Base-by-base conservation (phyloP, 37 sponge, comb jelly and placozoan genomes). In the Bolinopsis microptera region DNA sequence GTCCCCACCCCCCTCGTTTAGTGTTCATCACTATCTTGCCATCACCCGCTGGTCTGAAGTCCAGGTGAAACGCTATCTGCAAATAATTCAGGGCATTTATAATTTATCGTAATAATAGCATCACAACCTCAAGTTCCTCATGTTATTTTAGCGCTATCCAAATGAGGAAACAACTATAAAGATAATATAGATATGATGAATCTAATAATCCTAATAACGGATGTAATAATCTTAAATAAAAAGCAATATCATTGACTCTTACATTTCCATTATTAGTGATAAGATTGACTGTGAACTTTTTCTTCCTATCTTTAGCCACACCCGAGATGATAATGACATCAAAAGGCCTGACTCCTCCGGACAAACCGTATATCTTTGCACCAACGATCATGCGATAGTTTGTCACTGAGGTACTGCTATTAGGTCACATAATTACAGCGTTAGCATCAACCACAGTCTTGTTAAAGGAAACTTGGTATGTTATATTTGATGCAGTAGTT, bases 21-120 rank as follows among this genome's bases (percentile, higher is more conserved):
- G 75, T 72, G 31, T 72, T 72, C 75, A 72, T 72, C 13, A 72
- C 75, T 5, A 72, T 72, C 18, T 72, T 8, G 5, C 75, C 75
- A 3, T 28, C 3, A 24, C 75, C 75, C 5, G 75, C 75, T 23
- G 75, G 75, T n/a, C 75, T 72, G 31, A 72, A 72, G 75, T 72
- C 75, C n/a, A 72, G 75, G 75, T 72, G 75, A n/a, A 72, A 72
- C 75, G 75, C 75, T 30, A 72, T 72, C 75, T 72, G 75, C 31
- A 72, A 72, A 72, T 22, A 22, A 22, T 13, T 22, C 68, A 21
- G 21, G 21, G 18, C 21, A 21, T 67, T 67, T 13, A 21, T 22
- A n/a, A n/a, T n/a, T n/a, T n/a, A n/a, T n/a, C n/a, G n/a, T n/a
- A n/a, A n/a, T n/a, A n/a, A n/a, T n/a, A n/a, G n/a, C n/a, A n/a